phyloP scores from a whole-genome alignment of 2,113 vertebrate species.

The Tychaedon coryphoeus region DNA sequence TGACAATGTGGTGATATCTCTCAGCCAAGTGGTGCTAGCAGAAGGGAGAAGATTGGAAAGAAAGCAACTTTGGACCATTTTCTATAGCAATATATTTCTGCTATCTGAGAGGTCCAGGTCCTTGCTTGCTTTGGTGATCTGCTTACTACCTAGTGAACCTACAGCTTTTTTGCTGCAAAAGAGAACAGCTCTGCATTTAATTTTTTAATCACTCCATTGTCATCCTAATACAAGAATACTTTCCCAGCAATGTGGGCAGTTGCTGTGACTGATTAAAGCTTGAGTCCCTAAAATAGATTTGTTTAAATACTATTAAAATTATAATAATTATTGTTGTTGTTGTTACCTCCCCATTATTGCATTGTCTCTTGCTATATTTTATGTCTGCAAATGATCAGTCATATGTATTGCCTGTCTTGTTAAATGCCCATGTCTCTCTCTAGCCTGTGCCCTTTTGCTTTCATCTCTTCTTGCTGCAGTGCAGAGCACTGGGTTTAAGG shows the following conservation, averaged over 20 bases:
- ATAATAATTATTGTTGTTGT: neutral
- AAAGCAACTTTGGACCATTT: neutral
- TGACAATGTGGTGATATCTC: neutral
- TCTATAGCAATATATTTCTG: neutral
- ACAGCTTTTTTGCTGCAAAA: neutral
- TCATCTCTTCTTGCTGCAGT: conserved; percentile 38
- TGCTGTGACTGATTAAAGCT: neutral
- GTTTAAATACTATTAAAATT: neutral
- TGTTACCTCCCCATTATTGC: neutral
- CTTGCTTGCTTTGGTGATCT: neutral
- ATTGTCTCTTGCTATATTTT: neutral
- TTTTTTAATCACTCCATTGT: neutral
- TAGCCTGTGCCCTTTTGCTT: conserved; percentile 13
- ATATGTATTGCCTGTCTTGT: neutral
- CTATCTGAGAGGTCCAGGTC: neutral
- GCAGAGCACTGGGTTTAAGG: conserved; percentile 46
- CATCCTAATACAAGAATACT: neutral
- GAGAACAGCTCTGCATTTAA: neutral
- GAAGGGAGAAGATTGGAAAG: neutral
- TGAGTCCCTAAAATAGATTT: neutral
- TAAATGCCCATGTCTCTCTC: conserved; percentile 32
- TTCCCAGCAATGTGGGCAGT: neutral
- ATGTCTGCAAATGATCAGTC: neutral
- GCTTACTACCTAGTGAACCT: neutral
- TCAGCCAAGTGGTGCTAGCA: neutral